Base-by-base conservation (phyloP, 2,888 invertebrate genomes). In the Melanotus villosus region DNA sequence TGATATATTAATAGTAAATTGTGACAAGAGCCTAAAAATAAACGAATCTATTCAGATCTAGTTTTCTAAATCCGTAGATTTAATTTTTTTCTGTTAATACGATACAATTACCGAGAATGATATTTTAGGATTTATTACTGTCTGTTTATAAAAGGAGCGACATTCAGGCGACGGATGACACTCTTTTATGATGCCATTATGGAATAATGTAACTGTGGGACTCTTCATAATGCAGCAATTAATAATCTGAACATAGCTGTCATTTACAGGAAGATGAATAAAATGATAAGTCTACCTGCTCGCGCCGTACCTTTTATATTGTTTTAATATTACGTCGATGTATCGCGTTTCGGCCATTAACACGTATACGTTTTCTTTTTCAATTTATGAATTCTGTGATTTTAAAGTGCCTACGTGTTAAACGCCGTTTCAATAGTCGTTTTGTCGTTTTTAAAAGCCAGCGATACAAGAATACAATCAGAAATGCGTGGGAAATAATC, bases 241-340 rank as follows among this genome's bases (percentile, higher is more conserved):
- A 78, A 78, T 77, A 78, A 76, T 76, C 77, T 73, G 71, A 71
- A 70, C 74, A 72, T 73, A 73, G 69, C 73, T 75, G 75, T 75
- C 76, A 76, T 77, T 77, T 78, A 74, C 68, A 70, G 71, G 73
- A 74, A 77, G 75, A 74, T 76, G 76, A 75, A 76, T 76, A 75
- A 75, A 75, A 75, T 68, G 68, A 72, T 68, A 70, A 72, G 70
- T 65, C 67, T 68, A 70, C 64, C 72, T 70, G 67, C 67, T 60
- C 65, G 65, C 71, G 47, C 57, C 57, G 57, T 66, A 45, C 69
- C 60, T 65, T 69, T 64, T 60, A 56, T 60, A 68, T 63, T 69
- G 56, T 65, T 69, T 70, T 66, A 69, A 70, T 66, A 70, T 70
- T 66, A 62, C 47, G 56, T 43, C 38, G 70, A 66, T 70, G 70